These are phyloP conservation scores for Hydrolagus colliei DNA, from an alignment of 2,797 vertebrate genomes.

Conservation along the genomic window DNA sequence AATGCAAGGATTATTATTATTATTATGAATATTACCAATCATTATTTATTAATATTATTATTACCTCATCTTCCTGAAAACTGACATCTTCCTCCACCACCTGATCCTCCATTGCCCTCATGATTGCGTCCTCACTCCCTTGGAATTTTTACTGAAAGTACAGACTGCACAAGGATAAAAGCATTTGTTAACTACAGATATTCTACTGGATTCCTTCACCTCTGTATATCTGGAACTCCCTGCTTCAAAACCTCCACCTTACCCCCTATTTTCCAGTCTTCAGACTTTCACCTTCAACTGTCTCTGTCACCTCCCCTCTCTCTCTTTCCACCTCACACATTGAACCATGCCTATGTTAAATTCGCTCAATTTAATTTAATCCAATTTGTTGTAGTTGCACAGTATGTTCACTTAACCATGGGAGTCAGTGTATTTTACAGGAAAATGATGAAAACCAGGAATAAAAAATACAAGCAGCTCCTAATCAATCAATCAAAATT, in stretches of 20 bases:
- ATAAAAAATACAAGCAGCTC: no score
- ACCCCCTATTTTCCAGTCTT: conserved; percentile 34
- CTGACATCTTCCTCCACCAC: conserved; percentile 72
- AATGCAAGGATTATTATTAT: no score
- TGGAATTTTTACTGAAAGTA: background rate
- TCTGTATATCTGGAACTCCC: conserved; percentile 40
- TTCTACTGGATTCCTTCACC: conserved; percentile 39
- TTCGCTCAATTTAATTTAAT: no score
- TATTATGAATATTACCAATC: no score
- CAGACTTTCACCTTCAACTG: background rate
- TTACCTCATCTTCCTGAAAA: conserved; percentile 83
- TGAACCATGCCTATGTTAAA: background rate
- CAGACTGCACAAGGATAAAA: conserved; percentile 34
- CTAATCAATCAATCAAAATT: no score
- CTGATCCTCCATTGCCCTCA: conserved; percentile 78
- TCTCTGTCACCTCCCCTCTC: no score
- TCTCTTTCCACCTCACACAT: background rate
- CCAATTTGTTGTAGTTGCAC: no score
- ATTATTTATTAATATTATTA: conserved; percentile 15
- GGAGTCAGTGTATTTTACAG: no score
- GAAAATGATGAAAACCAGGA: no score
- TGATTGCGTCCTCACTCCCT: conserved; percentile 35
- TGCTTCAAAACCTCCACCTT: conserved; percentile 43
- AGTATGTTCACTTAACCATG: no score
- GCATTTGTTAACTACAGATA: conserved; percentile 34